Percentiles rank a stretch among this genome's conserved stretches.
These are phyloP conservation scores for Hesperia comma DNA, from an alignment of 2,888 invertebrate genomes.

Conservation along the genomic window DNA sequence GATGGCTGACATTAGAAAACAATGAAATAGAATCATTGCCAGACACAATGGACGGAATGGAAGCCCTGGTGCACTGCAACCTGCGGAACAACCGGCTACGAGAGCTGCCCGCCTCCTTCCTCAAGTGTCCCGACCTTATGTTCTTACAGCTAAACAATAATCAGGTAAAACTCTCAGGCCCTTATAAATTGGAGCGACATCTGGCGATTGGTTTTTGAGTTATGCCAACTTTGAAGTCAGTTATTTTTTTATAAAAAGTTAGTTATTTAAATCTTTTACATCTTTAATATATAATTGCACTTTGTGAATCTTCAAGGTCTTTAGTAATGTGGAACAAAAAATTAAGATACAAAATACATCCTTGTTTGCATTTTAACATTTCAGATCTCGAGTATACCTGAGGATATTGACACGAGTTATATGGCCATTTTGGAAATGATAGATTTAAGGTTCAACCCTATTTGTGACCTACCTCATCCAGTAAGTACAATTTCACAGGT, in stretches of 20 bases:
- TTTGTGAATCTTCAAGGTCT: too few relatives aligned
- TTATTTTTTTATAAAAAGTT: too few relatives aligned
- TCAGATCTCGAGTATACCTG: constrained; percentile 67
- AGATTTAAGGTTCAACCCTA: constrained; percentile 81
- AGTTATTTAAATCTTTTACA: too few relatives aligned
- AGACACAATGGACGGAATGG: constrained; percentile 74
- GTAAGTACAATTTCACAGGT: constrained; percentile 58
- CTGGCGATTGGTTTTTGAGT: too few relatives aligned
- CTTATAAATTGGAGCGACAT: too few relatives aligned
- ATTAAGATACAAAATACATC: too few relatives aligned
- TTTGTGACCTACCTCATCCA: constrained; percentile 66
- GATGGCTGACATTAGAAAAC: constrained; percentile 87
- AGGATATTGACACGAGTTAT: constrained; percentile 59
- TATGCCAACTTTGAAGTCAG: too few relatives aligned
- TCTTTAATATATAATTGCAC: too few relatives aligned
- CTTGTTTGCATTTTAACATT: constrained; percentile 36
- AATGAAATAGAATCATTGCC: constrained; percentile 84
- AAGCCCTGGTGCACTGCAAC: constrained; percentile 85
- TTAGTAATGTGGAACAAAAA: too few relatives aligned
- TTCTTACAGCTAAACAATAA: constrained; percentile 83
- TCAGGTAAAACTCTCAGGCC: constrained; percentile 54
- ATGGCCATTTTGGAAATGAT: constrained; percentile 76
- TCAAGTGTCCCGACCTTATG: constrained; percentile 75
- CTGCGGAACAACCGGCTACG: constrained; percentile 82
- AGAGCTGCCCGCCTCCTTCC: constrained; percentile 75